Evolutionary conservation across 2,888 invertebrate species (phyloP), one percentile per base, ranked within the genome.

Genomic region (Mystacides longicornis): DNA sequence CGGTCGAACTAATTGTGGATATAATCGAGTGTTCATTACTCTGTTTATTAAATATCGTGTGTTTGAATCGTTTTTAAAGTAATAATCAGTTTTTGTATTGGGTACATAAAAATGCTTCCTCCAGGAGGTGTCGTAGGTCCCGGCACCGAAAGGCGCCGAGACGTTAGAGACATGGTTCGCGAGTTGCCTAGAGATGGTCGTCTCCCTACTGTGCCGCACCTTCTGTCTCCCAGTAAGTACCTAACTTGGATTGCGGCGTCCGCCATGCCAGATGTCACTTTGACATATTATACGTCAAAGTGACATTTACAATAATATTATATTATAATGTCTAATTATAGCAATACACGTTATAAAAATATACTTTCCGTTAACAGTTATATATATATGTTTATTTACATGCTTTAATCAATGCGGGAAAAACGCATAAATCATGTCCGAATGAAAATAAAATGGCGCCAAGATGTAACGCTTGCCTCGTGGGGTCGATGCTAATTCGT

Each of bases 371-470:
- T n/a, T n/a, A n/a, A n/a, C n/a, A n/a, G n/a, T n/a, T n/a, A n/a
- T n/a, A n/a, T n/a, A n/a, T 11, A 27, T 7, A 27, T 27, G 11
- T 27, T 7, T 27, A 27, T 27, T 27, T 27, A 7, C 5, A 11
- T 27, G 27, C 11, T 27, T 27, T 27, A 27, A 27, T 11, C 11
- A 7, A 27, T 7, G n/a, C n/a, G n/a, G 11, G 11, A 5, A 43
- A 20, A 19, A 46, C 21, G 21, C 5, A 46, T 46, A 9, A 21
- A 5, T 22, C 27, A 23, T 55, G 52, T 47, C 52, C 50, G 27
- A n/a, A 56, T 64, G 64, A 74, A 77, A 75, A 68, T 67, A 77
- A 77, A 77, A 77, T 77, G 77, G 77, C 77, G 77, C 76, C 77
- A 73, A 70, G 67, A 37, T n/a, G 37, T 3, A 14, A 37, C 57